Conservation (phyloP, 23 tunicate genomes). For the Oikopleura vanhoeffeni region DNA sequence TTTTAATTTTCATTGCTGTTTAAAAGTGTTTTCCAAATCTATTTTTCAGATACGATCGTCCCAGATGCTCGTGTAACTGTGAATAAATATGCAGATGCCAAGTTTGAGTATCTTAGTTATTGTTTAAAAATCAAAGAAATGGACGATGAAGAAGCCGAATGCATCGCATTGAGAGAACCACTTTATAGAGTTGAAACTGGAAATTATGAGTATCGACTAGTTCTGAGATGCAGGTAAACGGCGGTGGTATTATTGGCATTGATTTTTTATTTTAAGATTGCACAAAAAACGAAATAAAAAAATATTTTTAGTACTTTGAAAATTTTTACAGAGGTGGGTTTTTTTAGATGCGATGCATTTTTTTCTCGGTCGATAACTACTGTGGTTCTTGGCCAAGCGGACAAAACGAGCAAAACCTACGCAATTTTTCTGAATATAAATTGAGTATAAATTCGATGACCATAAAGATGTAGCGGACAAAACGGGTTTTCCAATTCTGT, state of each 20-base stretch:
- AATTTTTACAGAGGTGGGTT: not conserved
- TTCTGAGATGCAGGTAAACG: slow-evolving; percentile 71
- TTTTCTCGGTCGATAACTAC: not conserved
- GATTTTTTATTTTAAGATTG: slow-evolving; percentile 65
- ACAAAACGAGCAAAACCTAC: too few relatives aligned
- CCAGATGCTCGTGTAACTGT: slow-evolving; percentile 82
- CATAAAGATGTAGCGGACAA: too few relatives aligned
- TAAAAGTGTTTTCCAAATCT: too few relatives aligned
- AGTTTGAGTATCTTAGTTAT: slow-evolving; percentile 69
- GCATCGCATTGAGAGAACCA: slow-evolving; percentile 80
- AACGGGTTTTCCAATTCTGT: too few relatives aligned
- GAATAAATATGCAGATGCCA: slow-evolving; percentile 80
- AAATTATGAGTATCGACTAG: slow-evolving; percentile 83
- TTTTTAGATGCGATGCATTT: not conserved
- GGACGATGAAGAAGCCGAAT: slow-evolving; percentile 94
- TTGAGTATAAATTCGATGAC: too few relatives aligned
- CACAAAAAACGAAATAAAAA: slow-evolving; percentile 35
- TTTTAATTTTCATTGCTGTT: too few relatives aligned
- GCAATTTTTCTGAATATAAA: too few relatives aligned
- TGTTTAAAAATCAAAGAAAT: slow-evolving; percentile 86
- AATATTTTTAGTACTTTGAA: too few relatives aligned
- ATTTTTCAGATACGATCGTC: slow-evolving; percentile 25
- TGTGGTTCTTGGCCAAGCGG: too few relatives aligned
- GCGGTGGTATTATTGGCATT: slow-evolving; percentile 45
- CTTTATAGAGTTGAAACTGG: slow-evolving; percentile 96